These are phyloP conservation scores for Gobius niger DNA, from an alignment of 2,113 vertebrate species.

Conservation along the genomic window DNA sequence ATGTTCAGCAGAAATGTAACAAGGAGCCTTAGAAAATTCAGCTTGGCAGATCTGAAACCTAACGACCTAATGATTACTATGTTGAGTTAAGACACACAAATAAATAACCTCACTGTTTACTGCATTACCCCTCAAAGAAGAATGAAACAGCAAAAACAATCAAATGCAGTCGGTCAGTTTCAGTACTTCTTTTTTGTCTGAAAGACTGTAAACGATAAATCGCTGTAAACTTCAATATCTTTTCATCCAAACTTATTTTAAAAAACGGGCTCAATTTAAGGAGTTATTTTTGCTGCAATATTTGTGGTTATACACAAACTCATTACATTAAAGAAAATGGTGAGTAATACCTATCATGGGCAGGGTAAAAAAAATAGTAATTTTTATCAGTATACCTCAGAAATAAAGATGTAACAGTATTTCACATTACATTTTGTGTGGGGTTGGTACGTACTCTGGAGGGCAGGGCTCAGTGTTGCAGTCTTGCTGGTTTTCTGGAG, in stretches of 20 bases:
- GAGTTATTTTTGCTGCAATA: constrained; percentile 24
- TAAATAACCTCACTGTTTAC: background rate
- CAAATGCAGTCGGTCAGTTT: constrained; percentile 74
- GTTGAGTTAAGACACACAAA: too few relatives aligned
- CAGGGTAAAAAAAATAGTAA: background rate
- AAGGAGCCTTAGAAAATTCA: too few relatives aligned
- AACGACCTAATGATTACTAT: too few relatives aligned
- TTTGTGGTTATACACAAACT: constrained; percentile 4
- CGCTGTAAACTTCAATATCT: constrained; percentile 40
- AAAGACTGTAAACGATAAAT: constrained; percentile 73
- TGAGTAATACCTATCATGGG: background rate
- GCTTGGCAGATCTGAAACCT: too few relatives aligned
- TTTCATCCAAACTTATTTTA: constrained; percentile 60
- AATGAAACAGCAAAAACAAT: constrained; percentile 61
- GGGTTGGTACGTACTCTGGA: constrained; percentile 88
- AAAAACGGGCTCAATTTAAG: constrained; percentile 26
- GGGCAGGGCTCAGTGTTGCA: constrained; percentile 97
- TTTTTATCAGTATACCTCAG: background rate
- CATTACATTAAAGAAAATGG: background rate
- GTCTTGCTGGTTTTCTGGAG: constrained; percentile 91
- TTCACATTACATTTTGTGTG: constrained; percentile 3
- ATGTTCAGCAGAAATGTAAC: too few relatives aligned
- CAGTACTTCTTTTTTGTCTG: constrained; percentile 56
- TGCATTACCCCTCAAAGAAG: constrained; percentile 46
- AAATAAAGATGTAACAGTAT: background rate